These are phyloP conservation scores for Palaemon carinicauda DNA, from an alignment of 1,140 invertebrate genomes.

Conservation along the genomic window DNA sequence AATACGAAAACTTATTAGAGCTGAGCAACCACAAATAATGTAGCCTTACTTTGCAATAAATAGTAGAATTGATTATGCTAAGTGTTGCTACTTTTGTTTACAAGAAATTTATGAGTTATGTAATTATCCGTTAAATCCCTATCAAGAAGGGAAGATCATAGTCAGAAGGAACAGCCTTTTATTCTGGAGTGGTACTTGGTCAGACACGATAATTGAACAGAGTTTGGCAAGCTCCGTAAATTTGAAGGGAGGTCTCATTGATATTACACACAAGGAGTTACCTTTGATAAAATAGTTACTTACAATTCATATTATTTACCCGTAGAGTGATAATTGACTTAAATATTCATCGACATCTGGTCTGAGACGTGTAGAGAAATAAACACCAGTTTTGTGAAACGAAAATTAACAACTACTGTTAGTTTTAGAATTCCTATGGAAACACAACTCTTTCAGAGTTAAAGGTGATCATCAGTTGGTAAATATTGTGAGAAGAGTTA, in stretches of 20 bases:
- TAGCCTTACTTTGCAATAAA: not conserved
- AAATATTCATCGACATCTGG: no score
- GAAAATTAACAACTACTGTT: no score
- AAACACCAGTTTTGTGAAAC: no score
- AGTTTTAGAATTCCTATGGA: no score
- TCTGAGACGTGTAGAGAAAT: no score
- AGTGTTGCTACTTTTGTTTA: not conserved
- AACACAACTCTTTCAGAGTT: no score
- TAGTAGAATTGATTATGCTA: not conserved
- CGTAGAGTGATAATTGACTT: no score
- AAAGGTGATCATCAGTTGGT: no score
- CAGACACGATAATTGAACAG: not conserved
- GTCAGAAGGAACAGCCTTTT: not conserved
- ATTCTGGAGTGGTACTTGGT: constrained; percentile 15
- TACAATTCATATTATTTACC: not conserved
- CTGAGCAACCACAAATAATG: constrained; percentile 3
- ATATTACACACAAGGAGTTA: not conserved
- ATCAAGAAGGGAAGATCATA: no score
- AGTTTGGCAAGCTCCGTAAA: not conserved
- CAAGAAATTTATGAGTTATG: not conserved
- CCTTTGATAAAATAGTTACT: not conserved
- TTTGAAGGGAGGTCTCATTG: not conserved
- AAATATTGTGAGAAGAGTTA: no score
- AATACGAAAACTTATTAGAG: not conserved
- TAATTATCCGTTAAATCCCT: not conserved